These are phyloP conservation scores for Drosophila flavopinicola DNA, from an alignment of 2,888 invertebrate species.

Conservation along the genomic window DNA sequence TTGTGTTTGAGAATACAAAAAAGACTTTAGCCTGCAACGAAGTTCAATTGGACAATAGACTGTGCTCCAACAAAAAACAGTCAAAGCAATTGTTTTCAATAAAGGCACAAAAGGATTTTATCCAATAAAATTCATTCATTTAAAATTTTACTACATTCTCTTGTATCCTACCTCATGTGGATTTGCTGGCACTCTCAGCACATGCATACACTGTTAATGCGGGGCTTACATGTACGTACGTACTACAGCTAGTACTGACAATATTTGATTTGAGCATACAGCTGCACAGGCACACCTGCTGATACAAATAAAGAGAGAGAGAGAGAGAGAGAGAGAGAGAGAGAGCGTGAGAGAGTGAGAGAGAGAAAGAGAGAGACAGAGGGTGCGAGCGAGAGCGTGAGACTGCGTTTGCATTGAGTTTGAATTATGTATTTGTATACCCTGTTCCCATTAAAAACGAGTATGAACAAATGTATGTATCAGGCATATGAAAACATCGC, in stretches of 20 bases:
- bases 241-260: slow-evolving; percentile 40
- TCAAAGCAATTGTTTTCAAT: too few species aligned
- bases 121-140: too few species aligned
- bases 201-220: slow-evolving; percentile 45
- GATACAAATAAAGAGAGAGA: background rate
- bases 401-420: slow-evolving; percentile 47
- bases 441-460: too few species aligned
- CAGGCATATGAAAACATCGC: too few species aligned
- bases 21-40: too few species aligned
- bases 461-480: too few species aligned
- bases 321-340: background rate
- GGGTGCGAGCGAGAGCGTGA: background rate
- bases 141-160: background rate
- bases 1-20: too few species aligned
- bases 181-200: slow-evolving; percentile 10
- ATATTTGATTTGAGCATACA: slow-evolving; percentile 55
- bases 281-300: slow-evolving; percentile 5
- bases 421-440: slow-evolving; percentile 62
- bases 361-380: background rate
- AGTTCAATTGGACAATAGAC: too few species aligned
- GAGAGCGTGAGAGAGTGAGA: background rate
- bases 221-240: slow-evolving; percentile 46
- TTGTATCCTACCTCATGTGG: too few species aligned
- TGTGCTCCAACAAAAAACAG: too few species aligned
- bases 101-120: too few species aligned